phyloP scores from a whole-genome alignment of 1,140 invertebrate species.

The Manduca sexta region DNA sequence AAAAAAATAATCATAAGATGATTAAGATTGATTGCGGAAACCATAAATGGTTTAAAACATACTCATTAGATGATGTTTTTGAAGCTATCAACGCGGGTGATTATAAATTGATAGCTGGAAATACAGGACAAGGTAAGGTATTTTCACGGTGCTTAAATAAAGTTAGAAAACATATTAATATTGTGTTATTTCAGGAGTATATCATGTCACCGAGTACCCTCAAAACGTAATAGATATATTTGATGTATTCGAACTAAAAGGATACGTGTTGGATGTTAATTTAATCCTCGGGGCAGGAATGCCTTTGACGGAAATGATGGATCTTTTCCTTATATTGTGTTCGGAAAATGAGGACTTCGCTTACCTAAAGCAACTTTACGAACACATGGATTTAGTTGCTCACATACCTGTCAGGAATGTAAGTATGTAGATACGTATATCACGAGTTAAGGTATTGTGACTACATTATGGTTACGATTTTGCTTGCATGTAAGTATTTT shows the following conservation, averaged over 20 bases:
- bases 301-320: conserved; percentile 77
- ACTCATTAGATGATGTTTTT: conserved; percentile 52
- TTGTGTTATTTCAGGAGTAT: conserved; percentile 44
- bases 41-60: conserved; percentile 73
- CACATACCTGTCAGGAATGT: conserved; percentile 83
- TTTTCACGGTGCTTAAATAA: no score
- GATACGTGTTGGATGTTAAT: conserved; percentile 64
- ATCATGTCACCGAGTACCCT: conserved; percentile 44
- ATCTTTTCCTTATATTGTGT: conserved; percentile 74
- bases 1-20: conserved; percentile 23
- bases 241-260: conserved; percentile 78
- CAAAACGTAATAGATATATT: conserved; percentile 81
- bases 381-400: conserved; percentile 80
- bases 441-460: no score
- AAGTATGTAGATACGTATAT: no score
- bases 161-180: no score
- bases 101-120: conserved; percentile 49
- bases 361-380: conserved; percentile 68
- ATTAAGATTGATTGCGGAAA: conserved; percentile 23
- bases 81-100: conserved; percentile 32
- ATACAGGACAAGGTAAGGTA: conserved; percentile 51
- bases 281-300: conserved; percentile 78
- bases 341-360: conserved; percentile 62
- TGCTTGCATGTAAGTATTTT: no score
- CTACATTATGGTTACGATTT: no score